Conservation (phyloP, 1,140 invertebrate species). For the Batillaria attramentaria region DNA sequence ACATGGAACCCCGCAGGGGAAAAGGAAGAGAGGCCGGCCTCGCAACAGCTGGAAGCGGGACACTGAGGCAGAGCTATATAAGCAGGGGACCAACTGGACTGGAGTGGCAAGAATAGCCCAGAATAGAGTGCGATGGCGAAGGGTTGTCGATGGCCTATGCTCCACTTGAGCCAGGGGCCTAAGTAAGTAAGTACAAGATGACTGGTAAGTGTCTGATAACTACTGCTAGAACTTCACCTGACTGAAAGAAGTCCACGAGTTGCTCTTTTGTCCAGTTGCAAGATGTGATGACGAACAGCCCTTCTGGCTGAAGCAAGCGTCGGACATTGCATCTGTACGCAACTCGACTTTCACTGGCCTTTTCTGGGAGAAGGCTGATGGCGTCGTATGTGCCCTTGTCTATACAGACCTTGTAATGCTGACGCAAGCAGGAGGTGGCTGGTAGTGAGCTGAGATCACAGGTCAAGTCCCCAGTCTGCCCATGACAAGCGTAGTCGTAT, state of each 20-base stretch:
- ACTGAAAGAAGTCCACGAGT: slow-evolving; percentile 80
- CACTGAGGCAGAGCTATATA: too few species aligned
- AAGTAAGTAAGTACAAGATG: too few species aligned
- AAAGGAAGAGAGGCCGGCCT: too few species aligned
- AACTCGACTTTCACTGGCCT: slow-evolving; percentile 77
- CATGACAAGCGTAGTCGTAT: too few species aligned
- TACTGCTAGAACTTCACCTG: slow-evolving; percentile 61
- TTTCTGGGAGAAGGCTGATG: slow-evolving; percentile 84
- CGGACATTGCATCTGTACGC: slow-evolving; percentile 81
- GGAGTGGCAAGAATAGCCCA: too few species aligned
- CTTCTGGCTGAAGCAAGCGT: slow-evolving; percentile 76
- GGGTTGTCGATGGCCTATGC: too few species aligned
- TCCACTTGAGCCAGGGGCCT: too few species aligned
- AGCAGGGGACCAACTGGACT: too few species aligned
- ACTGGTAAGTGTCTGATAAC: too few species aligned
- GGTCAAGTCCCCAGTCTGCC: slow-evolving; percentile 54
- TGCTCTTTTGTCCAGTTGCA: slow-evolving; percentile 96
- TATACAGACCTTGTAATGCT: slow-evolving; percentile 72
- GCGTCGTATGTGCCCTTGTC: slow-evolving; percentile 97
- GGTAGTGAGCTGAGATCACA: slow-evolving; percentile 36
- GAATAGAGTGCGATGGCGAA: too few species aligned
- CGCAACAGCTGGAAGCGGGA: too few species aligned
- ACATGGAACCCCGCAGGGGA: too few species aligned
- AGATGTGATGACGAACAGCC: slow-evolving; percentile 88
- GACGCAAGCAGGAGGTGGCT: slow-evolving; percentile 40